Base-by-base conservation (phyloP, 2,113 vertebrate genomes). In the Chaenogobius annularis region DNA sequence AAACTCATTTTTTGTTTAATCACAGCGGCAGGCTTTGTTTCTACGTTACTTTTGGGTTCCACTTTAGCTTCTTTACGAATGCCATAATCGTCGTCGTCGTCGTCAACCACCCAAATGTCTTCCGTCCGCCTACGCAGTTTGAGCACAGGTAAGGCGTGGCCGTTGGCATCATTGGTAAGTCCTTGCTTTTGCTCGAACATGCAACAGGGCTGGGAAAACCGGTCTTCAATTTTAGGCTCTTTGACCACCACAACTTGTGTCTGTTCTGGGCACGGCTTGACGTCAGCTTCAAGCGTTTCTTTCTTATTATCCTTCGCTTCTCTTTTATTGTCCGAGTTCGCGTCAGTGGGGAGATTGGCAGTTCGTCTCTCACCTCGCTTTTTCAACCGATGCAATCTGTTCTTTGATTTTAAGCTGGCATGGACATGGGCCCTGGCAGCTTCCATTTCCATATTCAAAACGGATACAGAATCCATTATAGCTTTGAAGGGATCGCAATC, bases 361-460 rank as follows among this genome's bases (percentile, higher is more conserved):
- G 17, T 19, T 23, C 81, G 73, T 31, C 43, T 85, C 48, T 67
- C 75, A 2, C 80, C 80, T 73, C 85, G 78, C 66, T 10, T 88
- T 70, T 84, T 91, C 10, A 91, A 82, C 22, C 83, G 87, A 46
- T 88, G 88, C 66, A 88, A 62, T 66, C 85, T 79, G 70, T 55
- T 89, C 65, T 92, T 90, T 8, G 89, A 86, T 83, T 77, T 90
- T 54, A 82, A 82, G 37, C 82, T 90, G 6, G 90, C 90, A 7
- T 90, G 89, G 50, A 90, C 81, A 0, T 93, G 88, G 52, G 87
- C 88, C 52, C 89, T 88, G 55, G 91, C 87, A 0, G 87, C 91
- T 71, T 93, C 89, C 92, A 93, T 93, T 79, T 93, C 92, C 89
- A 90, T 84, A 77, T 93, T 94, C 67, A 94, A 84, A 69, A 91